Percentiles rank a stretch among this genome's conserved stretches.
Conservation (phyloP, 2,888 invertebrate species). For the Cephus pulcher region DNA sequence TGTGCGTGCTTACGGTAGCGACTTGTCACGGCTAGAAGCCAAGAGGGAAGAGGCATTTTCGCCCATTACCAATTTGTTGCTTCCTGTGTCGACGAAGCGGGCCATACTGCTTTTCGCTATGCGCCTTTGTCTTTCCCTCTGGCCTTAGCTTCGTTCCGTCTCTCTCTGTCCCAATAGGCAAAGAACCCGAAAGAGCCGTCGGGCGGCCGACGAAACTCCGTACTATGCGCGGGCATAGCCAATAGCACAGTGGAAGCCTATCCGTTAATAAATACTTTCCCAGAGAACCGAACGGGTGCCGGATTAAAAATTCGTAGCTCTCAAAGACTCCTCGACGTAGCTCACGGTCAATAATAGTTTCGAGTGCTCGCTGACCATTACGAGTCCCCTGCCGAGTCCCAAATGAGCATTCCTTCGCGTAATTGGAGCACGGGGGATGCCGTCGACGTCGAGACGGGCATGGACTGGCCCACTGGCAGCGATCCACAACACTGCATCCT, state of each 20-base stretch:
- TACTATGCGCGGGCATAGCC: background rate
- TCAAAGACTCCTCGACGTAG: constrained; percentile 15
- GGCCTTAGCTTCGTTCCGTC: background rate
- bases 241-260: too few relatives aligned
- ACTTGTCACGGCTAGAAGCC: constrained; percentile 4
- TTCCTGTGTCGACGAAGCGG: constrained; percentile 51
- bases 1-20: constrained; percentile 9
- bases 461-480: background rate
- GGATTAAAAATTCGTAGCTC: constrained; percentile 22
- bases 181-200: background rate
- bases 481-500: background rate
- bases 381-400: constrained; percentile 48
- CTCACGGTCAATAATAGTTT: constrained; percentile 53
- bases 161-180: background rate
- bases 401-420: constrained; percentile 62
- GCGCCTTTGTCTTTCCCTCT: background rate
- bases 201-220: background rate
- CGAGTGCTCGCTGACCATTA: constrained; percentile 58
- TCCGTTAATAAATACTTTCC: background rate
- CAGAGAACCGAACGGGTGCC: background rate
- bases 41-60: constrained; percentile 12
- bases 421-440: constrained; percentile 57
- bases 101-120: constrained; percentile 4
- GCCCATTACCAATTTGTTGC: constrained; percentile 53
- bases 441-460: constrained; percentile 23